Evolutionary conservation across 2,113 vertebrate species (phyloP), one percentile per base, ranked within the genome.

Genomic region (Calidris pygmaea): DNA sequence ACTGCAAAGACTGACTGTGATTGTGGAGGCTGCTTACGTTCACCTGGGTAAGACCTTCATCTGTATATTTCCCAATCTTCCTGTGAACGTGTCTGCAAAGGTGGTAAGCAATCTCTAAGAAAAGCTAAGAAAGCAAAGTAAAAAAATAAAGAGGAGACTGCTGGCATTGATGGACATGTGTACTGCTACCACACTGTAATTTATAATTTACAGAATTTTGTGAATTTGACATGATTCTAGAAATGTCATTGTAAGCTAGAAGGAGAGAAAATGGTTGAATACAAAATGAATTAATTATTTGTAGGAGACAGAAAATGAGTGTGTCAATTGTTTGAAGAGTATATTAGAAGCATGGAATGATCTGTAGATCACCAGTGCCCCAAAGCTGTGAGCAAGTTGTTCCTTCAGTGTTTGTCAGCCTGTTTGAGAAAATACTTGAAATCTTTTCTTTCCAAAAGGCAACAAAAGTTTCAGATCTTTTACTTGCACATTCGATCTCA

Each of bases 181-280:
- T 16, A 9, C n/a, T 55, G 45, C 45, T 81, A 20, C 73, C 41
- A 74, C 10, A 14, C 29, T 63, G 50, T 81, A 74, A 94, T 89
- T 89, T n/a, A 94, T 87, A 78, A 94, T 97, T 94, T 63, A 95
- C 47, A 55, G 77, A 9, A 48, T 48, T 90, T 34, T 70, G 39
- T 62, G 58, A 56, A n/a, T 84, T 67, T 27, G 18, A 82, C 35
- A 20, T 10, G 7, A 74, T 47, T 48, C n/a, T 12, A 21, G 70
- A 71, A 55, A 47, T 29, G 50, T 22, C 68, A 35, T 18, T 76
- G 58, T 20, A 39, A 72, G 85, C 70, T 41, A 9, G 41, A 77
- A 58, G 55, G 67, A 53, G 59, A 86, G 70, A 95, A 88, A 77
- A 84, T 29, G 37, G n/a, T 52, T 63, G 66, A 56, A 75, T 37